phyloP scores from a whole-genome alignment of 2,113 vertebrate species.

The Spermophilus dauricus region DNA sequence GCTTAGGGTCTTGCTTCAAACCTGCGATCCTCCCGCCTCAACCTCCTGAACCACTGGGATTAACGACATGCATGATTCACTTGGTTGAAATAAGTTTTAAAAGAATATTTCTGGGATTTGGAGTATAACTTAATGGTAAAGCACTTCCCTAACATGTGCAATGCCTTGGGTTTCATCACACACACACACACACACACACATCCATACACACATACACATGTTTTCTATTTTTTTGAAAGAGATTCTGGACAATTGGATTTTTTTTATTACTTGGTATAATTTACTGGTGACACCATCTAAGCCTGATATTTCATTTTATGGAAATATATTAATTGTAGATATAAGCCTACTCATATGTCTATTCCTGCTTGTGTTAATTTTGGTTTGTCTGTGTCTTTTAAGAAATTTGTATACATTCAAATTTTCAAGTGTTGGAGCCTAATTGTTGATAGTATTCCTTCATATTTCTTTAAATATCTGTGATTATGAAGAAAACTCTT shows the following conservation, averaged over 20 bases:
- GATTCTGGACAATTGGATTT: not conserved
- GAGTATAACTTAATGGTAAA: no score
- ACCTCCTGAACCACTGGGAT: no score
- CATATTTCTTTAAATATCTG: not conserved
- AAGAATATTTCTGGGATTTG: not conserved
- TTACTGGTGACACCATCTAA: not conserved
- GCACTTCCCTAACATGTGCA: no score
- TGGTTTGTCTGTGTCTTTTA: no score
- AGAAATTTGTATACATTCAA: not conserved
- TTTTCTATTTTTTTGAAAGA: not conserved
- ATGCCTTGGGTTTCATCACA: no score
- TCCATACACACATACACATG: not conserved
- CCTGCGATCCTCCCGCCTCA: no score
- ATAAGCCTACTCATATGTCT: not conserved
- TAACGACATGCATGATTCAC: no score
- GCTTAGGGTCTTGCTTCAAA: no score
- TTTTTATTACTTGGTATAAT: not conserved
- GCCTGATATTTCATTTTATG: not conserved
- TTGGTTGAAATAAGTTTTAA: no score
- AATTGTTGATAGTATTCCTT: not conserved
- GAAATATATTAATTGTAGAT: not conserved
- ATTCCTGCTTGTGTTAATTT: not conserved
- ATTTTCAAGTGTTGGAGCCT: not conserved
- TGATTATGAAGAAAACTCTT: not conserved
- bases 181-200: not conserved